Base-by-base conservation (phyloP, 23 tunicate genomes). In the Oikopleura vanhoeffeni region DNA sequence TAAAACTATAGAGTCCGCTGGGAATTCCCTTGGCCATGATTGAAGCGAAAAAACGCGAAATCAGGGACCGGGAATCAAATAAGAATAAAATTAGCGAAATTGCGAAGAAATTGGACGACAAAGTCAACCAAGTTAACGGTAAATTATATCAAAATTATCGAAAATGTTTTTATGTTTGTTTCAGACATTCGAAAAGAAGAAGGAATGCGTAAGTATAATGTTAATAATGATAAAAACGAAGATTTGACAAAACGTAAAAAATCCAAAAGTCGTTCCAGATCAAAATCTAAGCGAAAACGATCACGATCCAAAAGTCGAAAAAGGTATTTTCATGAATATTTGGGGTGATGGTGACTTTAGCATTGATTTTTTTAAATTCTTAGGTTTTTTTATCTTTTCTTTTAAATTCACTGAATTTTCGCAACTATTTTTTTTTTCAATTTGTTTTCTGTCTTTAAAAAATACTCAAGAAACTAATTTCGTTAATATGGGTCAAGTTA, bases 1-100 rank as follows among this genome's bases (percentile, higher is more conserved):
- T n/a, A n/a, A n/a, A n/a, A n/a, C n/a, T n/a, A n/a, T n/a, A 71
- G 79, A 71, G 79, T 71, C 79, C 79, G 27, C 27, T 71, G 79
- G 79, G 79, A 13, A 71, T 71, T 71, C 79, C 79, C 4, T 18
- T 71, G 79, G 79, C 79, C 34, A 71, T 71, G 79, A 71, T 71
- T 32, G 79, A 71, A 30, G 79, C 79, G 27, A 71, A 71, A 71
- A 71, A 71, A 30, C 79, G 79, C 32, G 79, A 71, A 71, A 71
- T 71, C 38, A 13, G 27, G 35, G 38, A 18, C 38, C 79, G 79
- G 38, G 79, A 71, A 71, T 18, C 34, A 38, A 71, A 71, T 2
- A 71, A 71, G 32, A 18, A 33, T 28, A 71, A 71, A 71, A 71
- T 71, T 71, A 38, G 32, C 79, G 4, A 71, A 71, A 71, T 71